Conservation (phyloP, 2,888 invertebrate species). For the Ochropleura plecta region DNA sequence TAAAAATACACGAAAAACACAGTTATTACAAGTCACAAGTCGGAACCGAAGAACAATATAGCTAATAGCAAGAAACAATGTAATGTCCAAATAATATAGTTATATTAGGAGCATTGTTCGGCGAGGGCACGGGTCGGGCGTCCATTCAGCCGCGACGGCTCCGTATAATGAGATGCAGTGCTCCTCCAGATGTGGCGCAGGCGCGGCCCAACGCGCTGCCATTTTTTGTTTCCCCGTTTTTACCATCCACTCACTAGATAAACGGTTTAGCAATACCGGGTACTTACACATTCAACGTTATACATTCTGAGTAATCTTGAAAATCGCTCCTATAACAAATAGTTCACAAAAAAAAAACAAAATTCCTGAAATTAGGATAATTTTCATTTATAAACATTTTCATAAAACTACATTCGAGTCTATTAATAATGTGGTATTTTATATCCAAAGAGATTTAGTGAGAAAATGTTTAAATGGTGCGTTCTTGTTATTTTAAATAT, state of each 20-base stretch:
- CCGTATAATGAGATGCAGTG: conserved; percentile 88
- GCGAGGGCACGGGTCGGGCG: conserved; percentile 75
- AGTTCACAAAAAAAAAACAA: neutral
- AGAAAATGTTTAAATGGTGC: conserved; percentile 1
- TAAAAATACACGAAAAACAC: conserved; percentile 31
- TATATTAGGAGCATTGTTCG: conserved; percentile 77
- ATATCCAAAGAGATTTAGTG: neutral
- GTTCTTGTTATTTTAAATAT: neutral
- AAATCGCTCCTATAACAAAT: neutral
- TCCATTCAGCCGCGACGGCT: conserved; percentile 85
- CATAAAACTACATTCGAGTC: conserved; percentile 2
- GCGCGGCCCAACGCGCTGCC: conserved; percentile 82
- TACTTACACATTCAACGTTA: conserved; percentile 40
- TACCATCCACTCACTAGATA: conserved; percentile 64
- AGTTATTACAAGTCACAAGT: conserved; percentile 34
- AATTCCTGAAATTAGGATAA: conserved; percentile 10
- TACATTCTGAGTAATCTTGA: conserved; percentile 21
- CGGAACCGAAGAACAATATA: conserved; percentile 56
- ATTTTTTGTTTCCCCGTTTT: conserved; percentile 81
- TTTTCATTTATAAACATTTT: conserved; percentile 2
- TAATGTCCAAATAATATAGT: conserved; percentile 67
- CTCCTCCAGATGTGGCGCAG: conserved; percentile 89
- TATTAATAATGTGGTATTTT: neutral
- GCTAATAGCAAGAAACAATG: conserved; percentile 59
- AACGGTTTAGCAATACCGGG: conserved; percentile 60